Evolutionary conservation across 2,113 vertebrate genomes (phyloP), one percentile per base, ranked within the genome.

Genomic region (Bombycilla garrulus): DNA sequence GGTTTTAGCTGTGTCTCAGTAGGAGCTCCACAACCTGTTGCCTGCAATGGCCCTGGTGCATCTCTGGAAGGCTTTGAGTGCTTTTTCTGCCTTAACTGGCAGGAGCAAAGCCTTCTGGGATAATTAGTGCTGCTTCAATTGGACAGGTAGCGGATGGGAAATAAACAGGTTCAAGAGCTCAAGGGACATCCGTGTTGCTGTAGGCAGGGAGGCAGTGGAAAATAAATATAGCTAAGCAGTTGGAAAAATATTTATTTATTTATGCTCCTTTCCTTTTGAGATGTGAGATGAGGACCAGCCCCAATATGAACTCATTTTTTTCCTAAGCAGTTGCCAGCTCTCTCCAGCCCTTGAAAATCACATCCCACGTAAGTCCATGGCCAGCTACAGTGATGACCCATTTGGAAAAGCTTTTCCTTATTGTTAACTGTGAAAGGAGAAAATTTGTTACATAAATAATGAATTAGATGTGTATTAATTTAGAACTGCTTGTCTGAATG

Each of bases 401-500:
- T 91, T 95, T 96, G 91, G 96, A 96, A 95, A 66, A 48, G 45
- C 29, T 86, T 84, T 88, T 86, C 47, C 67, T 82, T 79, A 95
- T 96, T 93, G 92, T 91, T 94, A 92, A 71, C 90, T 87, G 73
- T 73, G 83, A 94, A 94, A 95, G 76, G 65, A 95, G 96, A 96
- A 91, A 95, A 96, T 96, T 95, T 95, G 93, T 96, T 94, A 82
- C 92, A 79, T 97, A 96, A 97, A 97, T 97, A 97, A 96, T 97
- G 91, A 97, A 97, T 95, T 93, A 90, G 95, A 92, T 79, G 83
- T 89, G 88, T 97, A 96, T 96, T 95, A 40, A 48, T 73, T 62
- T 94, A 94, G 91, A 97, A 94, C 79, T 89, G 42, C 64, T 94
- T 95, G 95, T 95, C 77, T 83, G 86, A 96, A 93, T 77, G 76